Percentiles rank a stretch among this genome's conserved stretches.
phyloP scores from a whole-genome alignment of 2,888 invertebrate genomes.

The Adelognathus sp. region DNA sequence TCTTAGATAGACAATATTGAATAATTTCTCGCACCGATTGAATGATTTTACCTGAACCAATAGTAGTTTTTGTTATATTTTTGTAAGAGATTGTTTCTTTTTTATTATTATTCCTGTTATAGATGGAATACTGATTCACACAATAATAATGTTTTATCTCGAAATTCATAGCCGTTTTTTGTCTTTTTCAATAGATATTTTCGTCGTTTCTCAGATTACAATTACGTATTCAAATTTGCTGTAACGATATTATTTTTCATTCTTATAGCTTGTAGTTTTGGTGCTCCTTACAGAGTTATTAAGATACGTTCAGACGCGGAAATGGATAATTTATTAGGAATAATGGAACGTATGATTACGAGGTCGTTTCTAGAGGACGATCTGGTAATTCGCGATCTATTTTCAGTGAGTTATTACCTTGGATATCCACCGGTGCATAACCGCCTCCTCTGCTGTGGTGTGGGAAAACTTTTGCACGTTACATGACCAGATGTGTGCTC shows the following conservation, averaged over 20 bases:
- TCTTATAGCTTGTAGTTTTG: too few relatives aligned
- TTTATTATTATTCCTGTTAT: too few relatives aligned
- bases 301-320: too few relatives aligned
- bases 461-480: constrained; percentile 83
- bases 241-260: too few relatives aligned
- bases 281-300: too few relatives aligned
- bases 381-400: background rate
- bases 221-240: too few relatives aligned
- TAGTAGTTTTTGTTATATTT: background rate
- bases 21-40: background rate
- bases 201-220: too few relatives aligned
- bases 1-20: background rate
- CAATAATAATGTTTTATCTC: too few relatives aligned
- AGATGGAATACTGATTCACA: too few relatives aligned
- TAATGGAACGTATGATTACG: background rate
- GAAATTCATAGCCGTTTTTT: too few relatives aligned
- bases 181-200: too few relatives aligned
- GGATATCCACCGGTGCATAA: constrained; percentile 85
- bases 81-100: background rate
- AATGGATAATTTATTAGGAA: too few relatives aligned
- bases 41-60: background rate
- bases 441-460: constrained; percentile 86
- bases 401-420: constrained; percentile 67
- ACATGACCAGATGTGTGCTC: constrained; percentile 80
- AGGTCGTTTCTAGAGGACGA: background rate